These are phyloP conservation scores for Aleiodes leptofemur DNA, from an alignment of 2,888 invertebrate genomes.

Conservation along the genomic window DNA sequence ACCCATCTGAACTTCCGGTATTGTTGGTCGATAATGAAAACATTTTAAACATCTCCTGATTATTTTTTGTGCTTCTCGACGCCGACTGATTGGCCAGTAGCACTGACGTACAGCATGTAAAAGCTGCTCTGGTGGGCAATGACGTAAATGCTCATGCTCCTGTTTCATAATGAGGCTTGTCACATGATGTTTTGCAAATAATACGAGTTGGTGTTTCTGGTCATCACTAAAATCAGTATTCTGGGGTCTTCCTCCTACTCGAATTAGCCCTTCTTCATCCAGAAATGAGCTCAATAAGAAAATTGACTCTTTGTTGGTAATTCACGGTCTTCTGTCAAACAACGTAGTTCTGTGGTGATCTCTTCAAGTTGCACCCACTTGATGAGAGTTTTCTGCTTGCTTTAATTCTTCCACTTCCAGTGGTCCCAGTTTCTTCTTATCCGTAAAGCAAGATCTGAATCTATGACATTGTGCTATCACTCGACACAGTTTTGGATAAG, in stretches of 20 bases:
- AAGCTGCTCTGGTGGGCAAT: constrained; percentile 54
- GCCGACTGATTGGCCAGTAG: constrained; percentile 64
- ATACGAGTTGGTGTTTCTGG: constrained; percentile 43
- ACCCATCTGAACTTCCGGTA: constrained; percentile 63
- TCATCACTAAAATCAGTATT: constrained; percentile 36
- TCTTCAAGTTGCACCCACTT: constrained; percentile 45
- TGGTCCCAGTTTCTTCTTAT: neutral
- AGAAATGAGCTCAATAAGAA: constrained; percentile 39
- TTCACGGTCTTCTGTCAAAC: constrained; percentile 9
- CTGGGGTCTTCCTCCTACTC: too few species aligned
- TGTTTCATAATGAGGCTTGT: constrained; percentile 43
- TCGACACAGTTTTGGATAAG: constrained; percentile 41
- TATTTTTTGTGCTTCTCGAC: constrained; percentile 53
- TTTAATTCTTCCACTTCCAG: constrained; percentile 43
- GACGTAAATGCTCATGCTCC: constrained; percentile 55
- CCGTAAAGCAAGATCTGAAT: neutral
- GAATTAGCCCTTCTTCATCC: constrained; percentile 41
- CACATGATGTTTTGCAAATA: constrained; percentile 39
- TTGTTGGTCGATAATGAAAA: constrained; percentile 52
- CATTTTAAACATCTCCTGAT: constrained; percentile 64
- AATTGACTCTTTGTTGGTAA: constrained; percentile 33
- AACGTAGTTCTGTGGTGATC: constrained; percentile 33
- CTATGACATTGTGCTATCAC: constrained; percentile 36
- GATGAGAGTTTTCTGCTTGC: constrained; percentile 39
- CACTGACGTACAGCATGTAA: constrained; percentile 48